Base-by-base conservation (phyloP, 2,888 invertebrate species). In the Tolmerus cingulatus region DNA sequence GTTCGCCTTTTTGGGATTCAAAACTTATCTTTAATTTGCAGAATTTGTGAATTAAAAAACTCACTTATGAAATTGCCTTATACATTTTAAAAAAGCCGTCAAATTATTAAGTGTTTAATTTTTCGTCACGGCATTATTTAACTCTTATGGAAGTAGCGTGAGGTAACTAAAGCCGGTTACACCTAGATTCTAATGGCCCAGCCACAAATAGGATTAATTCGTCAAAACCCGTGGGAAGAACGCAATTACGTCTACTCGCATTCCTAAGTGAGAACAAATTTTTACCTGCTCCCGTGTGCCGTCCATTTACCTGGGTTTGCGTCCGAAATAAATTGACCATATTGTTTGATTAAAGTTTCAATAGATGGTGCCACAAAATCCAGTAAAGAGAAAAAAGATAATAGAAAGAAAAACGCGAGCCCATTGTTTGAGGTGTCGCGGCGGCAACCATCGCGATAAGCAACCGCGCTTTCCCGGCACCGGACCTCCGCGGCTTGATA, bases 391-490 rank as follows among this genome's bases (percentile, higher is more conserved):
- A 66, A 19, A 27, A 66, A 19, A 23, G 23, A 19, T 8, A 2
- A 4, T n/a, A 66, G 66, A 78, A 46, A 76, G 57, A 84, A 78
- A 84, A 88, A 23, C 19, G 40, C 78, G 57, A 34, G 27, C 43
- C 85, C 85, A 85, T 85, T 85, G 85, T 85, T 74, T 85, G 85
- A 85, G 85, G 85, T 85, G 85, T 85, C 85, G 74, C 74, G 74
- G 14, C 85, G 46, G 85, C 16, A 85, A 43, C 85, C 74, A 74
- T 74, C 85, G n/a, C 30, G 85, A 85, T 85, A 85, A 74, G 74
- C 23, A 40, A 84, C 16, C 82, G 40, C 66, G 66, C 82, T 37
- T 84, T 84, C 82, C 19, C 82, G 82, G 66, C 43, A 84, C 23
- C 43, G 14, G 46, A 23, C 66, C 40, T 57, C 19, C 66, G 14